Evolutionary conservation across 2,888 invertebrate genomes (phyloP).

Genomic region (Campoplex nolae): DNA sequence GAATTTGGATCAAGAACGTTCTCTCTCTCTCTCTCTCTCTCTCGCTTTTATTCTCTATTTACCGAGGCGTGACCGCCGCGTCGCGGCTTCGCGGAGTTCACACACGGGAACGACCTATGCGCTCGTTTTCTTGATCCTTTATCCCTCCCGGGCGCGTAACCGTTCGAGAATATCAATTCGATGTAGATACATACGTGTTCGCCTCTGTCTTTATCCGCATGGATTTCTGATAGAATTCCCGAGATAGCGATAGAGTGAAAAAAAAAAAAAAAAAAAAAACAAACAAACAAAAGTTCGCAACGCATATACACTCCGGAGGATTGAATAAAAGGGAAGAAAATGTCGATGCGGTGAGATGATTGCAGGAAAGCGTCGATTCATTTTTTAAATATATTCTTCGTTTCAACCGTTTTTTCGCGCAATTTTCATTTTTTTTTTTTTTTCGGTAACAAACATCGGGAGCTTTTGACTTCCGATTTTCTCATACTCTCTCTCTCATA

Average conservation of each 20-base stretch:
- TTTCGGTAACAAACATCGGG: neutral
- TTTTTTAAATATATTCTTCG: too few species aligned
- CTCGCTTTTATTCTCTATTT: slow-evolving; percentile 61
- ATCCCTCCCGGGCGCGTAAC: slow-evolving; percentile 43
- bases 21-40: slow-evolving; percentile 69
- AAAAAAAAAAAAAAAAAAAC: neutral
- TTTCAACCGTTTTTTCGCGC: too few species aligned
- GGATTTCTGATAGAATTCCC: slow-evolving; percentile 59
- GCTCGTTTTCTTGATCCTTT: slow-evolving; percentile 66
- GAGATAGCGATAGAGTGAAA: slow-evolving; percentile 48
- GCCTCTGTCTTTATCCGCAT: slow-evolving; percentile 19
- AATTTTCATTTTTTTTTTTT: neutral
- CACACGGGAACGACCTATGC: slow-evolving; percentile 71
- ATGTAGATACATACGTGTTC: slow-evolving; percentile 23
- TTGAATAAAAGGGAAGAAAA: neutral
- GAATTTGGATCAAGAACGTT: slow-evolving; percentile 82
- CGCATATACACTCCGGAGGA: neutral
- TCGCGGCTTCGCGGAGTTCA: slow-evolving; percentile 71
- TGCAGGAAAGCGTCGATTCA: neutral
- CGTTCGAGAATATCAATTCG: slow-evolving; percentile 55
- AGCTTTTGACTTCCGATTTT: neutral
- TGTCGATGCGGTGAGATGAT: neutral
- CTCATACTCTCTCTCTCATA: too few species aligned
- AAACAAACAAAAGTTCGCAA: neutral
- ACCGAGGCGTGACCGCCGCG: slow-evolving; percentile 73